Base-by-base conservation (phyloP, 37 sponge, comb jelly and placozoan genomes). In the Ianthella basta region DNA sequence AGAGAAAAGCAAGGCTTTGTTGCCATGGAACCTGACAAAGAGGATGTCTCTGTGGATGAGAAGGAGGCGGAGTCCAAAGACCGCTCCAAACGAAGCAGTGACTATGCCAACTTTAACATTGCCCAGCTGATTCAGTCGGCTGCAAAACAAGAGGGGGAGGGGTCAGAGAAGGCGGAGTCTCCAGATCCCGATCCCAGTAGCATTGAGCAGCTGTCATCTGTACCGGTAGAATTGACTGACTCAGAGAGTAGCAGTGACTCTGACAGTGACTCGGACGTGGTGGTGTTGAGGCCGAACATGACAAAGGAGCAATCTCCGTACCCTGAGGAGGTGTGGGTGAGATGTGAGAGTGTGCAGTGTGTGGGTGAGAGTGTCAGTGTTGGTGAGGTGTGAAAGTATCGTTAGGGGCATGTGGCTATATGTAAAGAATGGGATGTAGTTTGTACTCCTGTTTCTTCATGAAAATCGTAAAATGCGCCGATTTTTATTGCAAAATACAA, bases 21-120 rank as follows among this genome's bases (percentile, higher is more conserved):
- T 20, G 20, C 16, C 14, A 23, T 20, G 21, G 85, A 63, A 35
- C 57, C 37, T 15, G 82, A 65, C 14, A 83, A 44, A 15, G 66
- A 77, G 63, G 82, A 61, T 15, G 29, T 38, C 15, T 74, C 37
- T 29, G 54, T 25, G 20, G 0, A 50, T 0, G 41, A 61, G 60
- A 65, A 77, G 21, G 36, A 15, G 84, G 55, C 16, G 39, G 14
- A 19, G 10, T 72, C 36, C 37, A 14, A 40, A 27, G 23, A 29
- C 61, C 50, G 6, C 8, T 78, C 84, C 56, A 89, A 89, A 75
- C 70, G 57, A 55, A 85, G 72, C 41, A 78, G 80, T 34, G 87
- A 91, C 75, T 91, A 91, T 64, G 84, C 87, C 25, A 91, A 91
- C 85, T 72, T 73, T 68, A 84, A 91, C 56, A 84, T 91, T 37